phyloP scores from a whole-genome alignment of 2,888 invertebrate species.

The Encarsia formosa region DNA sequence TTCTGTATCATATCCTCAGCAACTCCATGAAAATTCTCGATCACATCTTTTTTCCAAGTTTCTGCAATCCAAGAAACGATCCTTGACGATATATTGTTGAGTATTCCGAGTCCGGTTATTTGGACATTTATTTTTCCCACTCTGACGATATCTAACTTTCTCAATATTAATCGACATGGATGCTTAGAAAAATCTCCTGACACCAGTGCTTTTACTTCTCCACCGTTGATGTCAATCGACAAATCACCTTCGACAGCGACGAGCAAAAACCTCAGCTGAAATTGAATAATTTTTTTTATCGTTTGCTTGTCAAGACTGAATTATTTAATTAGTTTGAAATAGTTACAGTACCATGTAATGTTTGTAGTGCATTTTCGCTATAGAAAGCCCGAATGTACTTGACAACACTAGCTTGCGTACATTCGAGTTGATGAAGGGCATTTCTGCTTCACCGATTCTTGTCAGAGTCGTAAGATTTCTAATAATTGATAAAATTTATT shows the following conservation, averaged over 20 bases:
- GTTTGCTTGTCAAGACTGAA: too few relatives aligned
- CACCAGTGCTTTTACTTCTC: constrained; percentile 20
- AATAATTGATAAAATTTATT: too few relatives aligned
- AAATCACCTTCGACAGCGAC: too few relatives aligned
- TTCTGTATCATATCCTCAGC: constrained; percentile 1
- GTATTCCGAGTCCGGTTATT: constrained; percentile 26
- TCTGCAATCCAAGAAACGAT: constrained; percentile 28
- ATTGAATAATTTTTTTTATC: neutral
- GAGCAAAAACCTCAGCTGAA: neutral
- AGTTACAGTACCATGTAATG: neutral
- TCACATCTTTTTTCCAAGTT: constrained; percentile 26
- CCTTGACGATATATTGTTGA: constrained; percentile 13
- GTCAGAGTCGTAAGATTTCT: neutral
- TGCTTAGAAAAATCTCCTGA: constrained; percentile 27
- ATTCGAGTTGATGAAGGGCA: neutral
- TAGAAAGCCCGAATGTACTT: neutral
- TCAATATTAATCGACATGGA: constrained; percentile 26
- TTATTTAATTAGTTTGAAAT: too few relatives aligned
- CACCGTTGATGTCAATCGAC: constrained; percentile 22
- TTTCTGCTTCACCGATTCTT: neutral
- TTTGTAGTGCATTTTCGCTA: neutral
- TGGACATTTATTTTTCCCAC: constrained; percentile 1
- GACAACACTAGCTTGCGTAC: too few relatives aligned
- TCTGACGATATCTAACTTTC: constrained; percentile 2
- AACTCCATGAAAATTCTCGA: constrained; percentile 21